phyloP scores from a whole-genome alignment of 2,888 invertebrate genomes.

The Rotaria socialis region DNA sequence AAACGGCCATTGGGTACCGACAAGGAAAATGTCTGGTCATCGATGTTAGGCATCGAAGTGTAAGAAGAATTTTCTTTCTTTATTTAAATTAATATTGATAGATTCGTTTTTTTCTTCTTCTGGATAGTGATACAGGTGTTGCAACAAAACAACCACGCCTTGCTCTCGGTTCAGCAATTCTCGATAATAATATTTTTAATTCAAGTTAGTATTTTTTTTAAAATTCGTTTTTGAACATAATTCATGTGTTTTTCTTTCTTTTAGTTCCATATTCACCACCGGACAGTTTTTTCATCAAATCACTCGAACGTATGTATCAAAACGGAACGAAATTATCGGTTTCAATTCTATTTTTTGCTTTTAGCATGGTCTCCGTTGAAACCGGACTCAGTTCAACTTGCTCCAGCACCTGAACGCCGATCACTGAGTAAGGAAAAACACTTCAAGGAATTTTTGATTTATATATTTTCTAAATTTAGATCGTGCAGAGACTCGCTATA shows the following conservation, averaged over 20 bases:
- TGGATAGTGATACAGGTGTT: not conserved
- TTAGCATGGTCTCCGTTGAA: not conserved
- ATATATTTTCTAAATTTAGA: not conserved
- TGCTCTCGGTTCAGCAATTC: not conserved
- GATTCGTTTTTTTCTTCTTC: not conserved
- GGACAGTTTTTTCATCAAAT: not conserved
- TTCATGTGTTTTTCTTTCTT: not conserved
- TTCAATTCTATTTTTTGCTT: not conserved
- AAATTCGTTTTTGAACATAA: too few species aligned
- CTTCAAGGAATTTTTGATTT: too few species aligned
- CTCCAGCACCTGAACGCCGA: not conserved
- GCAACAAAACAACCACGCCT: not conserved
- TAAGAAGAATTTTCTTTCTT: not conserved
- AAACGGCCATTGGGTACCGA: not conserved
- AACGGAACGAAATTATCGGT: not conserved
- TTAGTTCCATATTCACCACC: conserved; percentile 15
- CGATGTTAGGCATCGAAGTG: not conserved
- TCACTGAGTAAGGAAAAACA: not conserved
- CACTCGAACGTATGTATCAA: not conserved
- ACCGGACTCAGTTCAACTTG: not conserved
- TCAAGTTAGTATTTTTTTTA: not conserved
- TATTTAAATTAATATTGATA: not conserved
- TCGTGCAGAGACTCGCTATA: not conserved
- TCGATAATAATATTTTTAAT: not conserved
- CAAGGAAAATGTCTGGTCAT: not conserved